Evolutionary conservation across 2,888 invertebrate genomes (phyloP).

Genomic region (Drosophila mettleri): DNA sequence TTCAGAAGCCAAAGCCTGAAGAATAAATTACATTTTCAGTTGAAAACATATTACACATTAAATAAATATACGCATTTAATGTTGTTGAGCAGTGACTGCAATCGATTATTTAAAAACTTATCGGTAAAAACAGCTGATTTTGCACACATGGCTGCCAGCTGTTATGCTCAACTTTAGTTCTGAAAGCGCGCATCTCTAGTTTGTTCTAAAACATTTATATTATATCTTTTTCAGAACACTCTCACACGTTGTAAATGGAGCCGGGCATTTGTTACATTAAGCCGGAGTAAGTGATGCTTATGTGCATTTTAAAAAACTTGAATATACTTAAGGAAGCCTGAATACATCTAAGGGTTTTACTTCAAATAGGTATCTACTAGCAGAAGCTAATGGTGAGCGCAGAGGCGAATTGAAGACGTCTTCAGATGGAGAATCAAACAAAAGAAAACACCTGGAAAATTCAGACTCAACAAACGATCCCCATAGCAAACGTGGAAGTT

Average conservation of each 20-base stretch:
- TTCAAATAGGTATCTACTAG: constrained; percentile 48
- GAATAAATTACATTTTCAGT: background rate
- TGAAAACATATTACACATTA: background rate
- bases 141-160: constrained; percentile 55
- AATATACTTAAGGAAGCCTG: too few species aligned
- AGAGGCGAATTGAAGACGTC: background rate
- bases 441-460: constrained; percentile 61
- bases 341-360: background rate
- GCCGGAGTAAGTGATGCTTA: constrained; percentile 66
- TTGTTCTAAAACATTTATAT: constrained; percentile 34
- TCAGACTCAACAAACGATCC: constrained; percentile 20
- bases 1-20: too few species aligned
- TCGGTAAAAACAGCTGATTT: constrained; percentile 38
- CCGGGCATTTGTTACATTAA: constrained; percentile 84
- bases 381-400: constrained; percentile 29
- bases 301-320: background rate
- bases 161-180: background rate
- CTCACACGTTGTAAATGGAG: constrained; percentile 77
- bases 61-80: background rate
- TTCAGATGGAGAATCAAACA: constrained; percentile 48
- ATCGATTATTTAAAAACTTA: constrained; percentile 3
- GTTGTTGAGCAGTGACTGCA: too few species aligned
- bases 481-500: constrained; percentile 47
- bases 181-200: constrained; percentile 8
- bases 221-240: constrained; percentile 43